These are phyloP conservation scores for human (Homo sapiens) DNA, from an alignment of 2,113 vertebrate genomes.

Conservation along the genomic window DNA sequence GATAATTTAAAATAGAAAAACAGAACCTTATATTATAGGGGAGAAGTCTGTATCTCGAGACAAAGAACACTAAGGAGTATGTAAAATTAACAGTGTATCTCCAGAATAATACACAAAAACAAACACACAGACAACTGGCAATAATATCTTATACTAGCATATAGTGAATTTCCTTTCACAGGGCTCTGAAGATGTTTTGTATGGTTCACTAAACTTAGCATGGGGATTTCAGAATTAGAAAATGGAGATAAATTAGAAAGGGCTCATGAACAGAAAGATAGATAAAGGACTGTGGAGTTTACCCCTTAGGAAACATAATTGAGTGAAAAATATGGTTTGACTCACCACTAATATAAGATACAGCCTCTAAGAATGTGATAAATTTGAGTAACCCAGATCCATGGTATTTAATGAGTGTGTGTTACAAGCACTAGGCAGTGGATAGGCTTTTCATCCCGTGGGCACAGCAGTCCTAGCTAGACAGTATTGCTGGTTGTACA, in stretches of 20 bases:
- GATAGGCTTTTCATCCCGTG: neutral
- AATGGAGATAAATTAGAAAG: slow-evolving; percentile 52
- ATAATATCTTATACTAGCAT: neutral
- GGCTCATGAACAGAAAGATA: neutral
- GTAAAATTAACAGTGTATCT: neutral
- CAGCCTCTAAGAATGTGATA: neutral
- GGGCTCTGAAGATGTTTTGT: neutral
- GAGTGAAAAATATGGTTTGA: slow-evolving; percentile 53
- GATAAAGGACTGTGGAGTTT: slow-evolving; percentile 17
- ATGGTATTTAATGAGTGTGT: neutral
- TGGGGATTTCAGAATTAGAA: neutral
- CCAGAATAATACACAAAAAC: neutral
- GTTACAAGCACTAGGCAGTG: neutral
- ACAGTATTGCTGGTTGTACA: no score
- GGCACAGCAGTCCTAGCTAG: neutral
- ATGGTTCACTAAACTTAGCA: neutral
- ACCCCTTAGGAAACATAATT: slow-evolving; percentile 56
- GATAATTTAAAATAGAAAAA: neutral
- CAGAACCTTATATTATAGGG: neutral
- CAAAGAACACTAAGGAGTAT: neutral
- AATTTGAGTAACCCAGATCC: neutral
- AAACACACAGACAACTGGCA: no score
- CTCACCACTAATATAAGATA: neutral
- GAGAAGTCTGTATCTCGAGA: neutral
- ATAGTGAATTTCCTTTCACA: neutral